Base-by-base conservation (phyloP, 2,888 invertebrate species). In the Cancer borealis region DNA sequence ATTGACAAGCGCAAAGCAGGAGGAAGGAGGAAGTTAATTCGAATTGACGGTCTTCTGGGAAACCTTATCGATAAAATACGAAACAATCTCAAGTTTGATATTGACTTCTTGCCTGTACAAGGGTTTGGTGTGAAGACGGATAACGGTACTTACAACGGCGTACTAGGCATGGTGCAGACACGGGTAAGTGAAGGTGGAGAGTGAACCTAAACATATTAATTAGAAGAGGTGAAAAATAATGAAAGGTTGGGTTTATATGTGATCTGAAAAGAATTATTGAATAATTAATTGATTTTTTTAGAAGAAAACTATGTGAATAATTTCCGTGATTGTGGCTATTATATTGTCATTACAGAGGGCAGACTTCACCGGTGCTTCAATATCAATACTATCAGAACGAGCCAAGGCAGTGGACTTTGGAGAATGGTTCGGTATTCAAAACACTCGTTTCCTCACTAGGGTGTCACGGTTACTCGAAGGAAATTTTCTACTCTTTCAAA, bases 401-500 rank as follows among this genome's bases (percentile, higher is more conserved):
- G 88, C 87, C 3, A 47, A 92, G 30, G 92, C 79, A 17, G 45
- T 92, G 54, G 92, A 92, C 39, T 92, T 21, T 39, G 45, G 21
- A 0, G 54, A 60, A 3, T 88, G 87, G 87, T 92, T 92, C 10
- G 92, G 92, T 3, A 3, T 92, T 4, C 92, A 92, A 21, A 92
- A 92, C 66, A 92, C 92, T 14, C 54, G 92, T 6, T 92, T 92
- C 66, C 21, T 92, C 21, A 92, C 92, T 14, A 60, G 54, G 54
- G 60, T 92, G 4, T 88, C 92, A 26, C 21, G 17, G 5, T 26
- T 88, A 21, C 3, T 45, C 45, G 54, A 88, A 6, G 88, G 88
- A 39, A 30, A 92, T 14, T 92, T 92, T 54, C 39, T 92, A 0
- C 92, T 92, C 12, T 92, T 92, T 54, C 92, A 92, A 14, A 92